These are phyloP conservation scores for Pseudorasbora parva DNA, from an alignment of 2,113 vertebrate species.

Conservation along the genomic window DNA sequence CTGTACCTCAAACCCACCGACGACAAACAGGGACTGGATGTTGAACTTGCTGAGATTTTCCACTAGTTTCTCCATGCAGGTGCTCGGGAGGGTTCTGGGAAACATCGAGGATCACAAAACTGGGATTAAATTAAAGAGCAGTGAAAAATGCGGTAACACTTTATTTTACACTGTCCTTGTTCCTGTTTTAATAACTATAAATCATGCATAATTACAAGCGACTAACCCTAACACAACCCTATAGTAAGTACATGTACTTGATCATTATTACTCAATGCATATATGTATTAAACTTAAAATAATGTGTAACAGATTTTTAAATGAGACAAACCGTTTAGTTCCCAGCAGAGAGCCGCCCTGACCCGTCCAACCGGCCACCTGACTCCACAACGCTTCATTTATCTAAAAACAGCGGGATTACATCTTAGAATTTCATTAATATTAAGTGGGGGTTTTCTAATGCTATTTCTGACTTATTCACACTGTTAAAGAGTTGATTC, in stretches of 20 bases:
- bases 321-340: constrained; percentile 86
- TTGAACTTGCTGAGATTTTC: constrained; percentile 80
- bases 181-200: no score
- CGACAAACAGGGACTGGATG: constrained; percentile 88
- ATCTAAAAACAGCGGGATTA: constrained; percentile 71
- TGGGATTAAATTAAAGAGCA: not conserved
- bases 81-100: constrained; percentile 85
- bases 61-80: constrained; percentile 84
- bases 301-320: not conserved
- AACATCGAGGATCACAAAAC: not conserved
- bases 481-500: no score
- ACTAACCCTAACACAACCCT: no score
- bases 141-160: not conserved
- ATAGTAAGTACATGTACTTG: no score
- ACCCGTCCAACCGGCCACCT: constrained; percentile 92
- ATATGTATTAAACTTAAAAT: no score
- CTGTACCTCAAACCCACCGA: constrained; percentile 94
- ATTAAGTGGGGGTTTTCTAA: not conserved
- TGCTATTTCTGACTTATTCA: no score
- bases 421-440: not conserved
- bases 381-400: constrained; percentile 85
- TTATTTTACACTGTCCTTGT: no score
- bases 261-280: no score
- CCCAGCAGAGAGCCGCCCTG: constrained; percentile 93
- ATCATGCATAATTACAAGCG: no score